Base-by-base conservation (phyloP, 2,888 invertebrate genomes). In the Hoplodrina blanda region DNA sequence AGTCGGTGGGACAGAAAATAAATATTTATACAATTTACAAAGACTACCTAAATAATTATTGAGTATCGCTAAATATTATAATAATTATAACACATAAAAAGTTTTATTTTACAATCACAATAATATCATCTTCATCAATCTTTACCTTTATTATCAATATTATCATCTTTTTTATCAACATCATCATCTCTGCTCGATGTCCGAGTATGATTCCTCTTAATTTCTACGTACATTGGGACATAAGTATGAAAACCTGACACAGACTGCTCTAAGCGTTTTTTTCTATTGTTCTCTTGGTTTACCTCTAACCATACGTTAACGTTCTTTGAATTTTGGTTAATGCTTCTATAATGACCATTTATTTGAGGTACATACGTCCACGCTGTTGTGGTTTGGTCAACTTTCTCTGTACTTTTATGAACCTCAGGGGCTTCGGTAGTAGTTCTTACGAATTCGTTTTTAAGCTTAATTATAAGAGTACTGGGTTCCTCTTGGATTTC, bases 281-380 rank as follows among this genome's bases (percentile, higher is more conserved):
- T 94, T 75, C 92, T 91, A 72, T 92, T 90, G 62, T 70, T 88
- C 75, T 93, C 92, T 30, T 90, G 82, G 75, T 87, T 91, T 41
- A 86, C 85, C 66, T 88, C 87, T 53, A 81, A 60, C 81, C 81
- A 73, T 46, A 54, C 84, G 59, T 88, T 89, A 56, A 91, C 84
- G 50, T 85, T 89, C 73, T 83, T 85, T 0, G 87, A 86, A 76
- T 92, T 91, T 73, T 88, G 88, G 72, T 90, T 90, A 17, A 91
- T 83, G 75, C 89, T 93, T 84, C 95, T 90, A 59, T 94, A 94
- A 81, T 95, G 96, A 15, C 95, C 94, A 75, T 95, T 96, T 61
- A 93, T 92, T 85, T 93, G 94, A 5, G 94, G 95, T 25, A 94
- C 92, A 62, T 93, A 94, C 0, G 92, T 93, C 73, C 87, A 87